Conservation (phyloP, 2,797 vertebrate genomes). For the Helostoma temminkii region DNA sequence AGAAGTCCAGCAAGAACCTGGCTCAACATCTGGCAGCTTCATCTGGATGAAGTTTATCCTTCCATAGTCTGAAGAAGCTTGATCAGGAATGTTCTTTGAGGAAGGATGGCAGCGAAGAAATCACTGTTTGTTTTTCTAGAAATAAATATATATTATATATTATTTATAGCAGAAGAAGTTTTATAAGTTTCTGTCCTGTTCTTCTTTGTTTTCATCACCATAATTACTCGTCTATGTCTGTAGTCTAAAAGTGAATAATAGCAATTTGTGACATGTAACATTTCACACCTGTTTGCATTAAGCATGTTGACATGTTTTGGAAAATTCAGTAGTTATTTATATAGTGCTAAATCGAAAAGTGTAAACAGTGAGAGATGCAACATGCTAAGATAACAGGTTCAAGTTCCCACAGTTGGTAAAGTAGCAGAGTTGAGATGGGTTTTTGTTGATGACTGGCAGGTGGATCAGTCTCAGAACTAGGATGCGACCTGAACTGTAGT, state of each 20-base stretch:
- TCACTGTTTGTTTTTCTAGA: too few relatives aligned
- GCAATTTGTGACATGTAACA: neutral
- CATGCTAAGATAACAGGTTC: neutral
- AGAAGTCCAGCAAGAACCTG: too few relatives aligned
- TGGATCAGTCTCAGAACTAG: slow-evolving; percentile 52
- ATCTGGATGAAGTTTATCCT: too few relatives aligned
- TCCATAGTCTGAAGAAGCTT: too few relatives aligned
- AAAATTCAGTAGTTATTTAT: too few relatives aligned
- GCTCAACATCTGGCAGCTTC: too few relatives aligned
- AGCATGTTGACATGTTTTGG: neutral
- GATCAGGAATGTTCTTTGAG: too few relatives aligned
- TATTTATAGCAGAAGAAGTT: too few relatives aligned
- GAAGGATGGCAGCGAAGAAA: too few relatives aligned
- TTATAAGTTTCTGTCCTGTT: neutral
- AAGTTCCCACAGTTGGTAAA: neutral
- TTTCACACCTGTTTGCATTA: neutral
- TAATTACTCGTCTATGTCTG: neutral
- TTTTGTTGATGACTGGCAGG: neutral
- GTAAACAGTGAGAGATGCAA: neutral
- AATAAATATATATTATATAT: too few relatives aligned
- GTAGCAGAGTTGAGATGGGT: neutral
- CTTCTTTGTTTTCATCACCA: neutral
- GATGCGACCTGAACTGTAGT: slow-evolving; percentile 65
- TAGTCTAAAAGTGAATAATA: neutral
- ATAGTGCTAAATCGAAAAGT: too few relatives aligned